Base-by-base conservation (phyloP, 37 sponge, comb jelly and placozoan species). In the Aphrocallistes beatrix region DNA sequence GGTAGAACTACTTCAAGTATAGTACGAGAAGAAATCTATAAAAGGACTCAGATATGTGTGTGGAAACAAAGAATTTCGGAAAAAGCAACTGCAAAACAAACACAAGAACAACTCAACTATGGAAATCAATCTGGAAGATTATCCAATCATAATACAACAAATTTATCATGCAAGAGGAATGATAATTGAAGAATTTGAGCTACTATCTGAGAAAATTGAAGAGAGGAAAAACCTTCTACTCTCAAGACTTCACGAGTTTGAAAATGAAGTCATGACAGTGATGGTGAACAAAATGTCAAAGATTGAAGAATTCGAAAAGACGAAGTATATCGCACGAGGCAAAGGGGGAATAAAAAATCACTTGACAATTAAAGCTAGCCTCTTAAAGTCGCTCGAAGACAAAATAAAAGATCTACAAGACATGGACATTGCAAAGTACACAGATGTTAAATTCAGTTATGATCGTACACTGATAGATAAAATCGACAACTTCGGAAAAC, bases 401-500 rank as follows among this genome's bases (percentile, higher is more conserved):
- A 60, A 60, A 60, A 60, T 60, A 32, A 60, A 30, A 60, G 75
- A 60, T 60, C 21, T 60, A 60, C 32, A 60, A 60, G n/a, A 30
- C 34, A 60, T 60, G 75, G n/a, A 28, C 21, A 28, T 13, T 25
- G 25, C 75, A 3, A 60, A 60, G 34, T 60, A 60, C 21, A 60
- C 75, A 19, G 75, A 60, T 60, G 75, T 60, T 28, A 60, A 60
- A 60, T 60, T 60, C 75, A 60, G 75, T 13, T 60, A 32, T 13
- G 75, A 60, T 60, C 10, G 75, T 3, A 60, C 75, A 19, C n/a
- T 60, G 75, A 60, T 13, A 60, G 75, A 60, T 13, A 19, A 60
- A 28, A 60, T 60, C 34, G 75, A 60, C n/a, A 60, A 60, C n/a
- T 60, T 60, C 75, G 75, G 75, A 25, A 60, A 60, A 60, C 10